Evolutionary conservation across 2,797 vertebrate species (phyloP).

Genomic region (Helicolenus hilgendorfi): DNA sequence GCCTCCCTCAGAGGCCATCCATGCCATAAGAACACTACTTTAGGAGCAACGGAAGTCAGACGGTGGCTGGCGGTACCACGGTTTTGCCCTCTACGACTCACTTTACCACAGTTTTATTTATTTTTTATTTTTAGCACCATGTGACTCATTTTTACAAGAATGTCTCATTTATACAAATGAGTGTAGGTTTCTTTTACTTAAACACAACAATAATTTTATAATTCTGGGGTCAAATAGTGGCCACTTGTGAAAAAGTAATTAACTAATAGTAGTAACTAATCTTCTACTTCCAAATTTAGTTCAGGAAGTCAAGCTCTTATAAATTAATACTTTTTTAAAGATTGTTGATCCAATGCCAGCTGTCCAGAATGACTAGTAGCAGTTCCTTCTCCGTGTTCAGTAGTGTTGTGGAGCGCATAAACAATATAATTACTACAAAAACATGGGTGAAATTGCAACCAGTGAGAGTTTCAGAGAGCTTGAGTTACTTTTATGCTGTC

Average conservation of each 20-base stretch:
- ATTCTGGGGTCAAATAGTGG: background rate
- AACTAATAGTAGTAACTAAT: no score
- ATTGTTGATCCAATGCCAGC: background rate
- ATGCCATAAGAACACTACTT: no score
- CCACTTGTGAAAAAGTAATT: background rate
- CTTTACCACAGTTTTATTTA: no score
- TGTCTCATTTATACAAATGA: background rate
- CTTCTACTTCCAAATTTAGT: background rate
- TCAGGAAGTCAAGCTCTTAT: background rate
- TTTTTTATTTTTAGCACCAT: background rate
- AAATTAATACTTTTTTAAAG: background rate
- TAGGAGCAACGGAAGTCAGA: no score
- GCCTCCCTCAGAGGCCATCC: fast-evolving
- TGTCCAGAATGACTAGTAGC: background rate
- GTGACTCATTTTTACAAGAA: background rate
- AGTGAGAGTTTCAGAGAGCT: background rate
- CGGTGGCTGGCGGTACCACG: no score
- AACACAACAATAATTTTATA: background rate
- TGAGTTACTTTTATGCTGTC: background rate
- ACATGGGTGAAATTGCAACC: background rate
- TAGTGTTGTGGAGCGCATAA: background rate
- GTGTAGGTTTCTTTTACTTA: background rate
- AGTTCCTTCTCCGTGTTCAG: background rate
- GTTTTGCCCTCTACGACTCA: fast-evolving
- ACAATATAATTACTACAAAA: background rate